phyloP scores from a whole-genome alignment of 30 jellyfish, hydroid and myxozoan genomes.

The Aurelia sp. region DNA sequence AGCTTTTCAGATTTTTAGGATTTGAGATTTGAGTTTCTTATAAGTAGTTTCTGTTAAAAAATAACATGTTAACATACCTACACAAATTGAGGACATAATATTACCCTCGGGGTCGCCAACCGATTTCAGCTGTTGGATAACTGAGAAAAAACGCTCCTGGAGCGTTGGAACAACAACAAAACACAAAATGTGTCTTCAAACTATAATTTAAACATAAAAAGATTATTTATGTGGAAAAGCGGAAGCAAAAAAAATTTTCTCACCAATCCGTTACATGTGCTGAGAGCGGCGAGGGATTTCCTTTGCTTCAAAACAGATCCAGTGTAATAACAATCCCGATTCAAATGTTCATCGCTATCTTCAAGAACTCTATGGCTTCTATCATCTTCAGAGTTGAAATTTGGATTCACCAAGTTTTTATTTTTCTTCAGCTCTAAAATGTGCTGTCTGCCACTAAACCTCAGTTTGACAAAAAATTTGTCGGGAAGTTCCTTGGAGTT shows the following conservation, averaged over 20 bases:
- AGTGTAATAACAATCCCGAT: conserved; percentile 64
- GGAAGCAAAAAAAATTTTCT: conserved; percentile 24
- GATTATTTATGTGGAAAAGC: not conserved
- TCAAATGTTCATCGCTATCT: conserved; percentile 1
- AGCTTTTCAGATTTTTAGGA: too few species aligned
- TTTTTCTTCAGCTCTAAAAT: conserved; percentile 55
- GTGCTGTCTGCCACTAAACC: conserved; percentile 31
- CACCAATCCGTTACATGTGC: conserved; percentile 91
- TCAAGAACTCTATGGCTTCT: not conserved
- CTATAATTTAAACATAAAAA: not conserved
- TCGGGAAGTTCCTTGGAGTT: conserved; percentile 77
- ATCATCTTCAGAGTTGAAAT: conserved; percentile 63
- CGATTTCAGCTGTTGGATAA: too few species aligned
- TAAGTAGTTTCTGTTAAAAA: too few species aligned
- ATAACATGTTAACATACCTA: too few species aligned
- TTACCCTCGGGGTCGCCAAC: too few species aligned
- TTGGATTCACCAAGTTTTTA: conserved; percentile 47
- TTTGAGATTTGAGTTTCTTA: too few species aligned
- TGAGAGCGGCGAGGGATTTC: conserved; percentile 82
- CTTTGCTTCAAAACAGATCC: conserved; percentile 67
- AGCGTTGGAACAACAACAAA: too few species aligned
- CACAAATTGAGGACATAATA: too few species aligned
- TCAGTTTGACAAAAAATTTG: conserved; percentile 50
- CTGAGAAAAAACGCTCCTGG: too few species aligned
- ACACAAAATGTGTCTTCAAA: not conserved